A percentile compares a stretch with the other conserved stretches of the same genome.
Conservation (phyloP, 2,797 vertebrate genomes). For the Melanotaenia nigrans region DNA sequence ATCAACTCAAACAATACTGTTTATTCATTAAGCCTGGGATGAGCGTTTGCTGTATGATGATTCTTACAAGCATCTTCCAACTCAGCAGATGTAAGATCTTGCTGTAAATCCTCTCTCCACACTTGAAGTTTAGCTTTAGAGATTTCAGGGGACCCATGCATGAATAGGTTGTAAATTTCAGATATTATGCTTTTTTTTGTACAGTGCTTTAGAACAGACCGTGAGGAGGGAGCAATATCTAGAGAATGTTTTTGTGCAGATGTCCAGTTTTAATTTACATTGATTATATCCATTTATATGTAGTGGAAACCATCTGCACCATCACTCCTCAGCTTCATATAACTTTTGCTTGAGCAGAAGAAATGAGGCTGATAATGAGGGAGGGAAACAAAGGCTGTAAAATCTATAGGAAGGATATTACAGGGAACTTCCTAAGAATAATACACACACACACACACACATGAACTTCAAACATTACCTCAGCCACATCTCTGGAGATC, state of each 20-base stretch:
- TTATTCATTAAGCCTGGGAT: not conserved
- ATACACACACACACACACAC: not conserved
- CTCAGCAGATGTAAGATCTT: not conserved
- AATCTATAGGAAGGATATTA: constrained; percentile 62
- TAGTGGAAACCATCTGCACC: not conserved
- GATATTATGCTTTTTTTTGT: no score
- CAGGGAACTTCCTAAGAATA: constrained; percentile 28
- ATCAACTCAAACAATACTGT: not conserved
- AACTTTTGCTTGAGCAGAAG: constrained; percentile 19
- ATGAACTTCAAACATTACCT: constrained; percentile 28
- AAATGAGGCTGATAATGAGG: constrained; percentile 62
- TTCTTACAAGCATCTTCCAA: not conserved
- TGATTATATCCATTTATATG: constrained; percentile 2
- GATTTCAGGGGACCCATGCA: not conserved
- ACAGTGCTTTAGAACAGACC: no score
- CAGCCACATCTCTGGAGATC: constrained; percentile 44
- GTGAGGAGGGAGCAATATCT: not conserved
- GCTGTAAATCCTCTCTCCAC: not conserved
- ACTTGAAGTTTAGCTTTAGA: not conserved
- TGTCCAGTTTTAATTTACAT: constrained; percentile 6
- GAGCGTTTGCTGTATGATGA: not conserved
- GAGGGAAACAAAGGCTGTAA: constrained; percentile 45
- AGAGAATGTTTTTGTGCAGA: not conserved
- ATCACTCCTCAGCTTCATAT: not conserved
- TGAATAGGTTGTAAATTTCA: not conserved